Base-by-base conservation (phyloP, 2,888 invertebrate genomes). In the Escarpia spicata region DNA sequence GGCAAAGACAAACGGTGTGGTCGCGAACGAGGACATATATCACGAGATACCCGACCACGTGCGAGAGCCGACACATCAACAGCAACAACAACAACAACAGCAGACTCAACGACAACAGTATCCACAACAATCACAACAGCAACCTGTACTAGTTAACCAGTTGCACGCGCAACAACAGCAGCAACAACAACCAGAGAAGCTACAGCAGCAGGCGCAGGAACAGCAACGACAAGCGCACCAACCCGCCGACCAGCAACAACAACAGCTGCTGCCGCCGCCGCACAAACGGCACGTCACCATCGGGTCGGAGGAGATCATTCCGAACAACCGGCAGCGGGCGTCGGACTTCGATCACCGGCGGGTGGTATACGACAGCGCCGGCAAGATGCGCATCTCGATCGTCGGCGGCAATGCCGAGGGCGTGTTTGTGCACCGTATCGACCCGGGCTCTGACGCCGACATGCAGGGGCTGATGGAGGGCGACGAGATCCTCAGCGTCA, bases 351-450 rank as follows among this genome's bases (percentile, higher is more conserved):
- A 93, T 37, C 92, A 93, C 75, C 43, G 94, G 90, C 89, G 58
- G 43, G 92, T 94, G 37, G 43, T 92, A 8, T 94, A 91, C 91
- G 92, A 91, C 90, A 91, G 75, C 31, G 91, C 90, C 6, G 93
- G 92, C 31, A 92, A 92, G 43, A 91, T 93, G n/a, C 58, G 91
- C 8, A 92, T 94, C 52, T 90, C 92, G 15, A 89, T 94, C 12
- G 93, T 94, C 44, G 94, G 94, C n/a, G 94, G 94, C 3, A 94
- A 94, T 89, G 94, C 93, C 6, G 93, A 94, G 89, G 94, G 94
- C 3, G 91, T 94, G 8, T 94, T 94, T 90, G 93, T 94, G 9
- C 93, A 93, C 52, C 91, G 93, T 2, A 92, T 94, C 2, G 92
- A 93, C 43, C 92, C 92, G 26, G 93, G 91, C 12, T 93, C 93